Evolutionary conservation across 2,888 invertebrate species (phyloP), one percentile per base, ranked within the genome.

Genomic region (Limnephilus rhombicus): DNA sequence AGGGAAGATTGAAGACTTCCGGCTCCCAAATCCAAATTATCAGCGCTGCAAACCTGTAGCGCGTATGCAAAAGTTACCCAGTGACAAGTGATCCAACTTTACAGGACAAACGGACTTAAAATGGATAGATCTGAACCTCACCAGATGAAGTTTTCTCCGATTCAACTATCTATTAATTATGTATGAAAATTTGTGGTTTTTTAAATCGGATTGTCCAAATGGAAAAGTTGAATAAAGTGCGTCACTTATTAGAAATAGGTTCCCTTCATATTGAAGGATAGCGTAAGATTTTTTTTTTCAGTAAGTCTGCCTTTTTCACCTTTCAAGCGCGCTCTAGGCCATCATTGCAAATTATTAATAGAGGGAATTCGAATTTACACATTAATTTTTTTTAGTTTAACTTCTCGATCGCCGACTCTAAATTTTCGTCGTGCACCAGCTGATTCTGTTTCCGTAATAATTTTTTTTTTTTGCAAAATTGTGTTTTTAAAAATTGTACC

Each of bases 191-290:
- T 24, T 24, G 24, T 7, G 9, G 18, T 68, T 68, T 68, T 31
- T 24, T 24, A 68, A 68, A 68, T 68, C 5, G 68, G 9, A 68
- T 68, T 68, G 24, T 68, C 68, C 83, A 83, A 41, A 83, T 83
- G 24, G 9, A 41, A 83, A 34, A 83, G 83, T 41, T 41, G 37
- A 34, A 34, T 34, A 41, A 83, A 83, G 83, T 83, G 83, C 83
- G 24, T 83, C 83, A 83, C 83, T 37, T 83, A 18, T 82, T 83
- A 83, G 31, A 18, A 3, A 37, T 83, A 83, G 18, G 34, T 37
- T 53, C 87, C 87, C 87, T 87, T 87, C 87, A 87, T 87, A 87
- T 87, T 87, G 87, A 87, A 87, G 87, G 87, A 87, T 53, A 87
- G 2, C 13, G n/a, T 86, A 83, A 24, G 68, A 7, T 49, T 49